Evolutionary conservation across 2,888 invertebrate genomes (phyloP).

Genomic region (Chrysomela aeneicollis): DNA sequence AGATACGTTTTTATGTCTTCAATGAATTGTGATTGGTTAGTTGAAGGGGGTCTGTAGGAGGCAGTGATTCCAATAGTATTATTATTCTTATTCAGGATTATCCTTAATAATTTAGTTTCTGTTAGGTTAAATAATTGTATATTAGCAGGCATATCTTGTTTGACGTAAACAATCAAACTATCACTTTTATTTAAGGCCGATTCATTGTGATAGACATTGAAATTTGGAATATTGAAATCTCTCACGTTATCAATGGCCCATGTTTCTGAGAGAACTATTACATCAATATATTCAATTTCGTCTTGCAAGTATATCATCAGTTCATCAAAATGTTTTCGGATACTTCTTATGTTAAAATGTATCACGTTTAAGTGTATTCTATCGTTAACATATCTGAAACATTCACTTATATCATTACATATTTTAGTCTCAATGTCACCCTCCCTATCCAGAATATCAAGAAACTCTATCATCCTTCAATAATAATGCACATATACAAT

Average conservation of each 20-base stretch:
- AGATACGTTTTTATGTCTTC: constrained; percentile 8
- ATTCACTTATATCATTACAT: constrained; percentile 12
- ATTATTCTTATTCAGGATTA: constrained; percentile 10
- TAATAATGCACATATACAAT: constrained; percentile 4
- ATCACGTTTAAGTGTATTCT: too few species aligned
- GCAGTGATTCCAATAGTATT: constrained; percentile 7
- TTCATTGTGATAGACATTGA: too few species aligned
- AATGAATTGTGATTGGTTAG: constrained; percentile 7
- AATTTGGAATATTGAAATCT: too few species aligned
- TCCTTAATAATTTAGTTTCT: background rate
- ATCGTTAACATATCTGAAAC: constrained; percentile 6
- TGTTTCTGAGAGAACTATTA: too few species aligned
- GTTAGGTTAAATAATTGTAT: constrained; percentile 11
- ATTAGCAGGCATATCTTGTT: too few species aligned
- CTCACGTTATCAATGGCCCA: too few species aligned
- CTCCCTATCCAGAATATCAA: constrained; percentile 13
- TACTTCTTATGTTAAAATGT: constrained; percentile 15
- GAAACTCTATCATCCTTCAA: constrained; percentile 8
- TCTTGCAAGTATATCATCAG: too few species aligned
- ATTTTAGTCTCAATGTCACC: constrained; percentile 13
- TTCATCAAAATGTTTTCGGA: constrained; percentile 11
- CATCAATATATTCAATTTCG: too few species aligned
- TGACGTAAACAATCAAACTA: too few species aligned
- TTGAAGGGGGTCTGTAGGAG: constrained; percentile 11
- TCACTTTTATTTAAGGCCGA: too few species aligned